phyloP scores from a whole-genome alignment of 2,113 vertebrate genomes.

The Halcyon senegalensis region DNA sequence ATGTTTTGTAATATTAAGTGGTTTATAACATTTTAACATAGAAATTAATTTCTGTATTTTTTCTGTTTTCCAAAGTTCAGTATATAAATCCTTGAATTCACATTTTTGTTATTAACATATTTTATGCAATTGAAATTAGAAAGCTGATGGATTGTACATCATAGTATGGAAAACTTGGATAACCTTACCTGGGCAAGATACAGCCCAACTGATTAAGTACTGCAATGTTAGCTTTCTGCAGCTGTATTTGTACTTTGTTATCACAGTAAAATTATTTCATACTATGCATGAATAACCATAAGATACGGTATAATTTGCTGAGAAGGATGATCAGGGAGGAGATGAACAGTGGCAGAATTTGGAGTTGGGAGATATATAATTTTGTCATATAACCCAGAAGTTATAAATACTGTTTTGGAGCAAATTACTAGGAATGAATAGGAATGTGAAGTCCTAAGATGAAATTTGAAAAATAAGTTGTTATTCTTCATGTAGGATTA shows the following conservation, averaged over 20 bases:
- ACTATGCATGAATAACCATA: background rate
- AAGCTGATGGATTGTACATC: background rate
- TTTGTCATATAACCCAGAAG: background rate
- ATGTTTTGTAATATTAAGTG: background rate
- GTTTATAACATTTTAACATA: background rate
- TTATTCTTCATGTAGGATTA: background rate
- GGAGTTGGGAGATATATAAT: background rate
- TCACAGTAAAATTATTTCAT: background rate
- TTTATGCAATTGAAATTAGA: background rate
- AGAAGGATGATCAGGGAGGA: background rate
- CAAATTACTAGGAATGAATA: background rate
- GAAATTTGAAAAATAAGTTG: background rate
- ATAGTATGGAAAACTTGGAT: background rate
- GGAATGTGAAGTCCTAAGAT: background rate
- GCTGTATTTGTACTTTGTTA: background rate
- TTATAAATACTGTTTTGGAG: background rate
- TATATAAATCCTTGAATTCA: background rate
- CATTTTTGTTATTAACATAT: background rate
- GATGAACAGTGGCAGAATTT: background rate
- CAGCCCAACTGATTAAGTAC: background rate
- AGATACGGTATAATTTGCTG: background rate
- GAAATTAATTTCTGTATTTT: background rate
- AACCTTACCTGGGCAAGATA: background rate
- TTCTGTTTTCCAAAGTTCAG: background rate
- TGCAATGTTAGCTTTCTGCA: background rate